Evolutionary conservation across 2,888 invertebrate species (phyloP), one percentile per base, ranked within the genome.

Genomic region (Polyploca ridens): DNA sequence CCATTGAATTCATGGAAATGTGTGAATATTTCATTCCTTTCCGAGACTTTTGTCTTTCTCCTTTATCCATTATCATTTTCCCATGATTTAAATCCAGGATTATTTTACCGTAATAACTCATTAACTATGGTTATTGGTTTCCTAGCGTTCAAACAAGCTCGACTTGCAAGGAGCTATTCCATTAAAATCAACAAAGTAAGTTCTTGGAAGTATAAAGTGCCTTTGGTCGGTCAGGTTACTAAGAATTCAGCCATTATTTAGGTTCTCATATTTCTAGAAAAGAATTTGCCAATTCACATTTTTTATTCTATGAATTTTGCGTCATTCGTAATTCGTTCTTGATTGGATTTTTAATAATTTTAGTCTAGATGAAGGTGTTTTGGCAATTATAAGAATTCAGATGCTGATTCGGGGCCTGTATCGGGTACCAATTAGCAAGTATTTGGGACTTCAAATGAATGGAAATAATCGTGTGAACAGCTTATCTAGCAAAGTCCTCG

Each of bases 401-500:
- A 49, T 49, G 49, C 49, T 49, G 49, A 27, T 27, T 1, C 27
- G 27, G 27, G 27, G 27, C 27, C 1, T 27, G 27, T 27, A 46
- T 49, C 16, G 0, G 49, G 0, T 5, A 16, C 16, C 0, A n/a
- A 16, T 49, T 7, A n/a, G 49, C 16, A 49, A n/a, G 13, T 0
- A 41, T 13, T 41, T 13, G 13, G 41, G 13, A 13, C 41, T 5
- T 13, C 41, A 11, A 41, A 7, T 13, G 41, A 41, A 41, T 8
- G 38, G 38, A 49, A 14, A 19, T 54, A n/a, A 19, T 54, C 19
- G 19, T 54, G 54, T 19, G 54, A 54, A 62, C 57, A 58, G 33
- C 58, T 64, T 64, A 27, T 35, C 60, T 63, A 41, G 62, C 62
- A 64, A 60, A 54, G 19, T 54, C 54, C 54, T 19, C n/a, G 54